Evolutionary conservation across 2,888 invertebrate genomes (phyloP), one percentile per base, ranked within the genome.

Genomic region (Drosophila atripex): DNA sequence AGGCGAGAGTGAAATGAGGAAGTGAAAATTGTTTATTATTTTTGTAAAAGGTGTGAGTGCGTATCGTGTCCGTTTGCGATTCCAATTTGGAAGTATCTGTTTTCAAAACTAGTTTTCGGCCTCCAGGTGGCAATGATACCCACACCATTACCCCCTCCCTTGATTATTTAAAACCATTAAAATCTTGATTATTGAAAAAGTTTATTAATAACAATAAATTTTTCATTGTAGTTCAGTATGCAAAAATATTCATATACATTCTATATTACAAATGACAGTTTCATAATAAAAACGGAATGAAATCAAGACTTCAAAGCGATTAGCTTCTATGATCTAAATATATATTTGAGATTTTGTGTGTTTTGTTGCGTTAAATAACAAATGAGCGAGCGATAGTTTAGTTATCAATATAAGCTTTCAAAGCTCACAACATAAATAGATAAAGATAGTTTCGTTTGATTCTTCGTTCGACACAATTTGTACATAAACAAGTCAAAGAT

Each of bases 201-300:
- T 77, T 80, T 77, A 79, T 82, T 76, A 61, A 53, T 80, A 86
- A 84, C 78, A 84, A 76, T 76, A 53, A 47, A 57, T 50, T 66
- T 59, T 79, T 57, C 59, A 38, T 56, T 54, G 63, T 57, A 51
- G 21, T 64, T 54, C 49, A 57, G 63, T 83, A 73, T 82, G 78
- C 76, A 82, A 82, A 86, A 83, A 86, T 86, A 82, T 71, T 59
- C 60, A 71, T 63, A 57, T 63, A 55, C 51, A 71, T 43, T 57
- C 30, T 38, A 32, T 63, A 43, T 63, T 63, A 71, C 39, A 71
- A 71, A 56, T 64, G 16, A 64, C 52, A 32, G 49, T 47, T 46
- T 14, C 38, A 49, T 43, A 49, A 46, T 28, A 28, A 28, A 46
- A 60, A 61, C 28, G 61, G 70, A 70, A 71, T 56, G 51, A 56